A percentile compares a stretch with the other conserved stretches of the same genome.
Evolutionary conservation across 2,888 invertebrate species (phyloP).

Genomic region (Seira ritae): DNA sequence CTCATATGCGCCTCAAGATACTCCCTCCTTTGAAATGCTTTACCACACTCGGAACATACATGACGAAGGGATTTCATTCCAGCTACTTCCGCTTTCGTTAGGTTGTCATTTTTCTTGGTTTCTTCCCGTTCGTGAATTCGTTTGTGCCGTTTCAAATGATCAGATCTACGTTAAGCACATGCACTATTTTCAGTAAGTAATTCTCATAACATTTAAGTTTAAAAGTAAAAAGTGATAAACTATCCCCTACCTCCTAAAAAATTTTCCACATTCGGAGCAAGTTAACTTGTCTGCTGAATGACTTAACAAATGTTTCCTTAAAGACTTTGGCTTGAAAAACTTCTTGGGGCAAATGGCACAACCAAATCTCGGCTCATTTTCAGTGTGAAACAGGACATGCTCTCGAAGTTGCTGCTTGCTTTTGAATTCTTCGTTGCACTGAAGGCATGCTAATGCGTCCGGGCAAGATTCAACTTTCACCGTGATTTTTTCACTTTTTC

Average conservation of each 20-base stretch:
- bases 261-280: slow-evolving; percentile 43
- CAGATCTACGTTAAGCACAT: slow-evolving; percentile 26
- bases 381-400: slow-evolving; percentile 56
- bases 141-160: slow-evolving; percentile 46
- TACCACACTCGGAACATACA: slow-evolving; percentile 57
- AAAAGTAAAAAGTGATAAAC: not conserved
- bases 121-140: slow-evolving; percentile 14
- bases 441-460: slow-evolving; percentile 23
- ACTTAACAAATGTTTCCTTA: slow-evolving; percentile 33
- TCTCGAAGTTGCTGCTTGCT: slow-evolving; percentile 31
- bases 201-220: not conserved
- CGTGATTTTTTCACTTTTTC: not conserved
- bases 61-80: not conserved
- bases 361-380: slow-evolving; percentile 33
- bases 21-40: slow-evolving; percentile 58
- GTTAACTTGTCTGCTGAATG: slow-evolving; percentile 35
- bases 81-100: too few relatives aligned
- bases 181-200: not conserved
- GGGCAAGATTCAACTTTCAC: not conserved
- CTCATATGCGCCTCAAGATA: slow-evolving; percentile 59
- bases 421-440: slow-evolving; percentile 48
- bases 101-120: too few relatives aligned
- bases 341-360: slow-evolving; percentile 48
- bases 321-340: slow-evolving; percentile 39
- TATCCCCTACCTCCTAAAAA: slow-evolving; percentile 57